Base-by-base conservation (phyloP, 64 coral and sea anemone species). In the Porites lutea region DNA sequence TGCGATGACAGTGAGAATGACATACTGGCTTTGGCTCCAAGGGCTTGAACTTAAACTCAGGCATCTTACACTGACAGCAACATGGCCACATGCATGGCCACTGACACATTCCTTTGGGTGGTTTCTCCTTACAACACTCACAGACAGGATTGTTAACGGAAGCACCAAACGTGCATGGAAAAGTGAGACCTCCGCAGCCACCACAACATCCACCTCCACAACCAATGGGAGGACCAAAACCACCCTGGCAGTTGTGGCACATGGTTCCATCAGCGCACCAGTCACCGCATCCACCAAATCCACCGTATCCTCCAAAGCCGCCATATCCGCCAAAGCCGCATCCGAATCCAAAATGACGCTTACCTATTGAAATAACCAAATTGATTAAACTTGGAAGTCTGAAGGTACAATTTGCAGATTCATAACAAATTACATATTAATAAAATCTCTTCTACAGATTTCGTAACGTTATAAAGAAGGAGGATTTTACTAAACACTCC, bases 1-100 rank as follows among this genome's bases (percentile, higher is more conserved):
- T 63, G 72, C 65, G 53, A 54, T 77, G 62, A 22, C 59, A 78
- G 74, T 93, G 91, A n/a, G 82, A 87, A 50, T 93, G 91, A 59
- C 91, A 93, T 15, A 93, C 91, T 71, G 91, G 91, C 16, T 93
- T 75, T 18, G 91, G 91, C 45, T 93, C 77, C 59, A 93, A 48
- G 59, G 91, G 91, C 18, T 87, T 93, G 59, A 93, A 93, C 15
- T 79, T 75, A 85, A 93, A 93, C 53, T 87, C 86, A 23, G 91
- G 82, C 65, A 83, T 82, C 8, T 82, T 93, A 69, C 82, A 93
- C 59, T 62, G 74, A 13, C 91, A 93, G 83, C 91, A 87, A 63
- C 91, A 93, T 13, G 91, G 91, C 82, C 91, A 93, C 82, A 93
- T 71, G 50, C 91, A 93, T 48, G 91, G 91, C 91, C 91, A 93